Evolutionary conservation across 92 coral and sea anemone genomes (phyloP).

Genomic region (Epizoanthus scotinus): DNA sequence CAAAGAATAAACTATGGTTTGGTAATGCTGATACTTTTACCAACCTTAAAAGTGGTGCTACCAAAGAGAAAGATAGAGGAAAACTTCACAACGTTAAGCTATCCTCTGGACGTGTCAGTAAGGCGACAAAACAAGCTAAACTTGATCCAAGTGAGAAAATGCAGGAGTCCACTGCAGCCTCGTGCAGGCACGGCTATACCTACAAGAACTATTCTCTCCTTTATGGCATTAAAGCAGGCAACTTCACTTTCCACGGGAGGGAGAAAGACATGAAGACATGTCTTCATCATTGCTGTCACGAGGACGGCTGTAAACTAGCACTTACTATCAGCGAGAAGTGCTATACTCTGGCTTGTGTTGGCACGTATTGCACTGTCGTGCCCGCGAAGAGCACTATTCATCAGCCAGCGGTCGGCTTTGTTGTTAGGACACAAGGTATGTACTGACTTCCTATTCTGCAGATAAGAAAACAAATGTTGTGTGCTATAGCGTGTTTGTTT

Average conservation of each 20-base stretch:
- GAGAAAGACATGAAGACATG: conserved; percentile 60
- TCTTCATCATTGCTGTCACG: conserved; percentile 58
- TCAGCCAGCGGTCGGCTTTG: conserved; percentile 61
- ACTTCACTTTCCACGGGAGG: conserved; percentile 60
- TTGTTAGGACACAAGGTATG: conserved; percentile 65
- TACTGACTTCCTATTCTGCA: not conserved
- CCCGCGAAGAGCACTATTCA: conserved; percentile 55
- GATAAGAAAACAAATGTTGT: not conserved
- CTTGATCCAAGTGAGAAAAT: not conserved
- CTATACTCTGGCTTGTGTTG: conserved; percentile 64
- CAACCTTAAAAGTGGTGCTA: too few species aligned
- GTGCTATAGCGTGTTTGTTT: too few species aligned
- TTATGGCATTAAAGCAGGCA: conserved; percentile 71
- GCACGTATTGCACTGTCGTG: conserved; percentile 69
- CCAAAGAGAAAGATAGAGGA: not conserved
- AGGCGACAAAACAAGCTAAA: not conserved
- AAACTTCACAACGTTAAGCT: not conserved
- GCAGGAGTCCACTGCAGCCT: not conserved
- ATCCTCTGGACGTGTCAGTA: not conserved
- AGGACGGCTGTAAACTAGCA: conserved; percentile 60
- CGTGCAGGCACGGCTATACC: conserved; percentile 50
- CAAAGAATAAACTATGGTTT: not conserved
- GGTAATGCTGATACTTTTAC: not conserved
- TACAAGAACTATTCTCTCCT: conserved; percentile 63
- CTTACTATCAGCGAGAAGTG: conserved; percentile 61